Evolutionary conservation across 2,113 vertebrate genomes (phyloP), one percentile per base, ranked within the genome.

Genomic region (Pomatorhinus ruficollis): DNA sequence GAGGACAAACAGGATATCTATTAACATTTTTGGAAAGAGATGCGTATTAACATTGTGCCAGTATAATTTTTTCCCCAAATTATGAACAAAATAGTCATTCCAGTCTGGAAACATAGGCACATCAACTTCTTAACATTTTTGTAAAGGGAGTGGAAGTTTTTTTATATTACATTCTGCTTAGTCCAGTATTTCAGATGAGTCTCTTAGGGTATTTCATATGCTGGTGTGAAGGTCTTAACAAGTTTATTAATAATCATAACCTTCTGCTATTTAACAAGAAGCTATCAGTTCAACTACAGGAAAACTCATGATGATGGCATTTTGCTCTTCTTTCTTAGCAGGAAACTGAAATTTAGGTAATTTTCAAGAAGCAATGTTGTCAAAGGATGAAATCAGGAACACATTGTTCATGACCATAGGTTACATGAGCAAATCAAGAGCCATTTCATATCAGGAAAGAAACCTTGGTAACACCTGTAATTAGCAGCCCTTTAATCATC

Each of bases 231-330:
- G 53, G 66, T 90, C 54, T 24, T 68, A 80, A 45, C 44, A 71
- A 15, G 23, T 76, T 90, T 91, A 84, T 72, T 88, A 95, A 92
- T 82, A 90, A 88, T 69, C 17, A 40, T 42, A 87, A 84, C 31
- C 52, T 92, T 79, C 63, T 83, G 33, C 49, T 93, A 75, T 64
- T 56, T 69, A 89, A 85, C 21, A 94, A 94, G 83, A 87, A 88
- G 33, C 42, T 40, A 84, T 75, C 77, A 77, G 25, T 85, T 87
- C 45, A 95, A 35, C 39, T 63, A 65, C 75, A 78, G 49, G 11
- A 74, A 85, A 90, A 94, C 45, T 60, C 82, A n/a, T 44, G 17
- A 39, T 30, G 6, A 66, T 52, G 23, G 33, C 52, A 85, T 93
- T 95, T 81, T 77, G 68, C 22, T 75, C 19, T 52, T 92, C 57